Evolutionary conservation across 2,797 vertebrate genomes (phyloP).

Genomic region (Crenuchus spilurus): DNA sequence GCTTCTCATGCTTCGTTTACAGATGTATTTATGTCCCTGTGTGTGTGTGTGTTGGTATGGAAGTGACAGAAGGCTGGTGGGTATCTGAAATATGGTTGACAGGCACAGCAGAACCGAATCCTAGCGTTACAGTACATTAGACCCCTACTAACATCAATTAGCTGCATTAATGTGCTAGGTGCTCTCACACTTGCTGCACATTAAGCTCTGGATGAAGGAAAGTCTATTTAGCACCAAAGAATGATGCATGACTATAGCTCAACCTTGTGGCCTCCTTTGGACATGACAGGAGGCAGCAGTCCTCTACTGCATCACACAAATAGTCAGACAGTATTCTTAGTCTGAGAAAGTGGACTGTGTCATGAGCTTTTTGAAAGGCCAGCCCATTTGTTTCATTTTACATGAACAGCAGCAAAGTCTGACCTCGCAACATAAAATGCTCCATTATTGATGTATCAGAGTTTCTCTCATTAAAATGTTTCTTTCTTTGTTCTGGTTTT

Average conservation of each 20-base stretch:
- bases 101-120: slow-evolving; percentile 9
- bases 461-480: too few species aligned
- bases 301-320: background rate
- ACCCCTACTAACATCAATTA: slow-evolving; percentile 39
- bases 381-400: too few species aligned
- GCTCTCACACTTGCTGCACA: slow-evolving; percentile 3
- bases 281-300: background rate
- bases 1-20: slow-evolving; percentile 9
- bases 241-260: slow-evolving; percentile 1
- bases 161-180: slow-evolving; percentile 16
- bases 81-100: slow-evolving; percentile 19
- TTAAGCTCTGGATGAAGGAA: slow-evolving; percentile 7
- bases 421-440: too few species aligned
- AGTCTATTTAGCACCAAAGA: background rate
- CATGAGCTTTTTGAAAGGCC: too few species aligned
- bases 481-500: too few species aligned
- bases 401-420: too few species aligned
- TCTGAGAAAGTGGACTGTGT: too few species aligned
- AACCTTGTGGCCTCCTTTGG: background rate
- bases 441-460: too few species aligned
- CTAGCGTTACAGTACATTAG: slow-evolving; percentile 37
- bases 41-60: background rate
- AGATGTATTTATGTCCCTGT: slow-evolving; percentile 6
- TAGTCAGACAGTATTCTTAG: too few species aligned
- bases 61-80: slow-evolving; percentile 2